Evolutionary conservation across 2,797 vertebrate species (phyloP), one percentile per base, ranked within the genome.

Genomic region (Danio jaintianensis): DNA sequence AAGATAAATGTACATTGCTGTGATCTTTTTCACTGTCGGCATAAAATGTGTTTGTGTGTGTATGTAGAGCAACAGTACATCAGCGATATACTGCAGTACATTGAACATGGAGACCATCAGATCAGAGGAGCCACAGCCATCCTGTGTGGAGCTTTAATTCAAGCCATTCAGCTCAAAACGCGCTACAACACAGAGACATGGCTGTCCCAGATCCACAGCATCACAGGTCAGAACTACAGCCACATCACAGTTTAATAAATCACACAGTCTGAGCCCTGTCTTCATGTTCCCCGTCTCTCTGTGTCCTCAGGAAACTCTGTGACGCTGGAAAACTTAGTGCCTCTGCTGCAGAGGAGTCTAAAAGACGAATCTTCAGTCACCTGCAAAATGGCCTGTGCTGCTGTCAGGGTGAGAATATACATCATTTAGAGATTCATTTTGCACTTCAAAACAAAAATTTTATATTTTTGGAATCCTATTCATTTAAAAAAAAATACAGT

Each of bases 361-460:
- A 96, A 94, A 88, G 98, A 99, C 20, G 96, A 97, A 50, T 99
- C 97, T 6, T 99, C 97, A 0, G 97, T 99, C 52, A 98, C 98
- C 0, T 98, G 97, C 87, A 98, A 98, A 88, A 88, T 99, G 94
- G 96, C 96, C 40, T 99, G 97, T 84, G 93, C 94, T 52, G 96
- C 97, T 83, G 96, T 98, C 79, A 94, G 96, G 94, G 98, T 99
- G 89, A 94, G 96, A 38, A 63, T 45, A 7, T 4, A 7, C 0
- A 16, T 53, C 67, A 13, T 38, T 1, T 68, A 50, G 13, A 55
- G 6, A 62, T 29, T 29, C 29, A 29, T 29, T 29, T 29, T 29
- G 29, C 29, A 29, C 29, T 29, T 29, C 29, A 29, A 29, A 29
- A 3, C 29, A 29, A 29, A 29, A 29, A 29, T 29, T 3, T 1